Evolutionary conservation across 2,797 vertebrate species (phyloP).

Genomic region (Xenops minutus): DNA sequence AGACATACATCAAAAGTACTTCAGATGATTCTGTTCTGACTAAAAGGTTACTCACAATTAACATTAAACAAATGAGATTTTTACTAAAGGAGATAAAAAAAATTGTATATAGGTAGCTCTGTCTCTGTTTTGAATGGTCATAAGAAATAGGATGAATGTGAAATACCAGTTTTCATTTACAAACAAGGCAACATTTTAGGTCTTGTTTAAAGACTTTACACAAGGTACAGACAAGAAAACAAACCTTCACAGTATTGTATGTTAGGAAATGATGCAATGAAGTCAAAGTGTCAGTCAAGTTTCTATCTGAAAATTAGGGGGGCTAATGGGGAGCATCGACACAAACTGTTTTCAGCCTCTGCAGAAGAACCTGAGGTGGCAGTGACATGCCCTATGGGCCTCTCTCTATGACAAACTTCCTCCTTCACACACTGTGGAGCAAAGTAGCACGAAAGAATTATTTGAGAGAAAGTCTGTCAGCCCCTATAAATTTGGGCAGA

Average conservation of each 20-base stretch:
- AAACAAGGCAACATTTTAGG: background rate
- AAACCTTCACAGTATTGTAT: background rate
- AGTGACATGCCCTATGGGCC: conserved; percentile 47
- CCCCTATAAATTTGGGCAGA: conserved; percentile 8
- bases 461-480: conserved; percentile 15
- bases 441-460: conserved; percentile 21
- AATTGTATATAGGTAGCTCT: background rate
- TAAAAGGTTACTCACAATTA: background rate
- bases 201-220: background rate
- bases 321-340: conserved; percentile 47
- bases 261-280: conserved; percentile 32
- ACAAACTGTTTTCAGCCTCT: conserved; percentile 45
- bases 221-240: background rate
- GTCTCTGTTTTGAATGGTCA: background rate
- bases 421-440: conserved; percentile 23
- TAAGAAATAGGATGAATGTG: background rate
- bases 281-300: conserved; percentile 54
- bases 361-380: conserved; percentile 43
- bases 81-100: background rate
- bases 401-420: conserved; percentile 2
- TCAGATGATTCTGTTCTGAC: background rate
- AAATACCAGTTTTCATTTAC: conserved; percentile 9
- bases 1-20: background rate
- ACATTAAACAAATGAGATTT: background rate
- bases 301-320: conserved; percentile 52